Percentiles rank a stretch among this genome's conserved stretches.
phyloP scores from a whole-genome alignment of 1,140 invertebrate genomes.

The Rhyacophila brunnea region DNA sequence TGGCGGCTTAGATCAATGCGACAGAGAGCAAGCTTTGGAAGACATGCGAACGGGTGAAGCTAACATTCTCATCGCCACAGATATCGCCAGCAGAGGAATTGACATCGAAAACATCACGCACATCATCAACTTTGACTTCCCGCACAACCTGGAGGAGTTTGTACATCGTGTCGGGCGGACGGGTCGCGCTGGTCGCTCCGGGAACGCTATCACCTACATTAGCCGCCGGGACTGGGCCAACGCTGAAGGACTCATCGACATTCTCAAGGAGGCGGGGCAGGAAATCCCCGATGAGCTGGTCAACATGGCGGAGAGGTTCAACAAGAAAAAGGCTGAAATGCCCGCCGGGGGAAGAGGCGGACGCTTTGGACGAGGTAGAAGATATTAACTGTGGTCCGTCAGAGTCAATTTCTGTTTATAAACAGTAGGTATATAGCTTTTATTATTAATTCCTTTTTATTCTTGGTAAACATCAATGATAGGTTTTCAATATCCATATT shows the following conservation, averaged over 20 bases:
- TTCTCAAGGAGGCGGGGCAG: conserved; percentile 74
- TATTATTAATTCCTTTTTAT: no score
- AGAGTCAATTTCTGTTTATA: no score
- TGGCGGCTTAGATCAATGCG: conserved; percentile 83
- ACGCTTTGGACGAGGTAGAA: conserved; percentile 20
- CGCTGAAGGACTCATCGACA: conserved; percentile 78
- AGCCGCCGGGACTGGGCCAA: conserved; percentile 77
- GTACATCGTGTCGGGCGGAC: conserved; percentile 86
- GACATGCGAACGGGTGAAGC: conserved; percentile 77
- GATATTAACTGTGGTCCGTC: no score
- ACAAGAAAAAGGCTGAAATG: conserved; percentile 61
- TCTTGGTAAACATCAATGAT: no score
- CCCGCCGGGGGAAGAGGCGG: conserved; percentile 49
- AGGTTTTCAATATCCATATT: no score
- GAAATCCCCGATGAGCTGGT: conserved; percentile 71
- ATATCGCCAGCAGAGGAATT: conserved; percentile 88
- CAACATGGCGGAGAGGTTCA: conserved; percentile 68
- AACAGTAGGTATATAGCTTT: no score
- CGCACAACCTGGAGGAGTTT: conserved; percentile 87
- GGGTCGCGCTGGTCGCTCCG: conserved; percentile 81
- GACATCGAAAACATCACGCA: conserved; percentile 91
- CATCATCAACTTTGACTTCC: conserved; percentile 84
- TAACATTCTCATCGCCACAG: conserved; percentile 88
- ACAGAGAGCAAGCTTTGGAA: conserved; percentile 80
- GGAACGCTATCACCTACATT: conserved; percentile 78